These are phyloP conservation scores for Propithecus coquereli DNA, from an alignment of 2,113 vertebrate species.

Conservation along the genomic window DNA sequence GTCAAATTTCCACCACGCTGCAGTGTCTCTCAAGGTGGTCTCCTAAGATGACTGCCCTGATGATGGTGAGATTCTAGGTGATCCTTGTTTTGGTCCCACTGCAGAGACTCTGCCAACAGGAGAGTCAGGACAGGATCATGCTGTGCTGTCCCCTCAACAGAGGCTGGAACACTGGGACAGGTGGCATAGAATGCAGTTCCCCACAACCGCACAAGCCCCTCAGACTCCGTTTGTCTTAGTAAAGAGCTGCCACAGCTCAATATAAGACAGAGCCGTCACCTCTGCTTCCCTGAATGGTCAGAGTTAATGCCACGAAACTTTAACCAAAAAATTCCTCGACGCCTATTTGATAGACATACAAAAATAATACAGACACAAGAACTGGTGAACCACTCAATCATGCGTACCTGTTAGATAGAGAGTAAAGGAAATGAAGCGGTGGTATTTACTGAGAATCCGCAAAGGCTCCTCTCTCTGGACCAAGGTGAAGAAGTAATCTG, in stretches of 20 bases:
- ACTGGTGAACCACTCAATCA: rapidly evolving
- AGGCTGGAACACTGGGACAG: not conserved
- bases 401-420: slow-evolving; percentile 94
- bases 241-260: not conserved
- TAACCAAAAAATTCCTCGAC: not conserved
- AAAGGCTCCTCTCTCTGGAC: slow-evolving; percentile 97
- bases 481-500: slow-evolving; percentile 97
- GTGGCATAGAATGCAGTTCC: not conserved
- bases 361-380: not conserved
- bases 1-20: not conserved
- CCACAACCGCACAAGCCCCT: not conserved
- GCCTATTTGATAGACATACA: not conserved
- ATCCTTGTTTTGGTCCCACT: not conserved
- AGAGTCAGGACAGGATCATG: not conserved
- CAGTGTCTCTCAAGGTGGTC: not conserved
- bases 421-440: slow-evolving; percentile 97
- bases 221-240: not conserved
- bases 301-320: not conserved
- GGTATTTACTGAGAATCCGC: slow-evolving; percentile 98
- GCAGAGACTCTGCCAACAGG: not conserved
- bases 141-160: not conserved
- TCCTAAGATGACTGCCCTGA: not conserved
- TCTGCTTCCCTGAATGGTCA: not conserved
- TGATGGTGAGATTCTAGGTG: not conserved
- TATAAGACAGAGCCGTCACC: not conserved